phyloP scores from a whole-genome alignment of 2,888 invertebrate genomes.

The Phymatocera aterrima region DNA sequence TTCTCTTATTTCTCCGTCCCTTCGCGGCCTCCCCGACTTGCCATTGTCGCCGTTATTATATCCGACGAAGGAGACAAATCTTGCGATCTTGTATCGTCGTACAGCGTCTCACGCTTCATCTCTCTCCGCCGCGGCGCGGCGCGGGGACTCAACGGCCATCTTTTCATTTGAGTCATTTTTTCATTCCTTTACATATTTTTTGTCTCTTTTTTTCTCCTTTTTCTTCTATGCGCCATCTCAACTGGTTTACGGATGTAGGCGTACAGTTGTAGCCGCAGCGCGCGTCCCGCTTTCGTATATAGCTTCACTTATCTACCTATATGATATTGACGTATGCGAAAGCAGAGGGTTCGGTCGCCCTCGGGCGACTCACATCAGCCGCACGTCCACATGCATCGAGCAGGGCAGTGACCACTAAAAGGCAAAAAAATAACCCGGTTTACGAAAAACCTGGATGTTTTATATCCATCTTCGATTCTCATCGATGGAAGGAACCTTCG shows the following conservation, averaged over 20 bases:
- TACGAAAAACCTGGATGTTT: not conserved
- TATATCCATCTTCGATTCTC: not conserved
- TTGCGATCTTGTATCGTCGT: conserved; percentile 37
- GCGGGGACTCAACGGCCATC: conserved; percentile 44
- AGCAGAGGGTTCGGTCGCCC: not conserved
- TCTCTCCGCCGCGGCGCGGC: not conserved
- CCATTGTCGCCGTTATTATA: conserved; percentile 7
- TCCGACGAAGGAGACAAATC: conserved; percentile 38
- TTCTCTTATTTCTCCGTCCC: not conserved
- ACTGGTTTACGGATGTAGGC: not conserved
- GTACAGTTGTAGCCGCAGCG: not conserved
- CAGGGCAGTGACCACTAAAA: not conserved
- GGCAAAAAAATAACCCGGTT: not conserved
- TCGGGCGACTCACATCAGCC: not conserved
- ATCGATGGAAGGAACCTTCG: not conserved
- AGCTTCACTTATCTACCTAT: not conserved
- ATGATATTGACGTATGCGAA: not conserved
- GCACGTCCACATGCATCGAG: not conserved
- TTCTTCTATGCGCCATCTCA: not conserved
- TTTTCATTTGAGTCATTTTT: conserved; percentile 56
- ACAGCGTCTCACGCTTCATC: conserved; percentile 48
- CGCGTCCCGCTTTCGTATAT: not conserved
- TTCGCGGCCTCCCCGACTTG: conserved; percentile 10
- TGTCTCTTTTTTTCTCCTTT: not conserved
- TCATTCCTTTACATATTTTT: conserved; percentile 20